A percentile compares a stretch with the other conserved stretches of the same genome.
phyloP scores from a whole-genome alignment of 2,888 invertebrate genomes.

The Tenthredo scrophulariae region DNA sequence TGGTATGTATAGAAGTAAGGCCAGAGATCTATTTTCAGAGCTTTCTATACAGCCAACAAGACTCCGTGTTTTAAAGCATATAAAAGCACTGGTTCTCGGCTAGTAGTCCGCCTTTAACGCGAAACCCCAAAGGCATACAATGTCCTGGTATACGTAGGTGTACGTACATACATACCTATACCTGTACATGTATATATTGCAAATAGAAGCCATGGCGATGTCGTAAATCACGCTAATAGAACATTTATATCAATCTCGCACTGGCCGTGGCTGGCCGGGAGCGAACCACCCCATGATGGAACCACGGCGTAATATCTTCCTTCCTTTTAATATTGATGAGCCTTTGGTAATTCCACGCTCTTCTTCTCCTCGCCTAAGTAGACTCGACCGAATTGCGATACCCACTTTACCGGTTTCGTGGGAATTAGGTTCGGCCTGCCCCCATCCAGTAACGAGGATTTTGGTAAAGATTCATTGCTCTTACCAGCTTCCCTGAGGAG shows the following conservation, averaged over 20 bases:
- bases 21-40: conserved; percentile 22
- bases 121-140: background rate
- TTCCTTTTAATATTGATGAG: conserved; percentile 50
- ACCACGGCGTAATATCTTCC: conserved; percentile 42
- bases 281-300: background rate
- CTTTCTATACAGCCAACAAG: conserved; percentile 1
- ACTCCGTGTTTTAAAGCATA: conserved; percentile 5
- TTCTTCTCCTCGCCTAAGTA: conserved; percentile 6
- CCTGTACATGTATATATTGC: background rate
- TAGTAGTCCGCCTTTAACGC: background rate
- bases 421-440: conserved; percentile 12
- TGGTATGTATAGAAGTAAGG: background rate
- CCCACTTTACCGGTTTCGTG: conserved; percentile 33
- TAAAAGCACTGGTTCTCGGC: background rate
- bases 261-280: background rate
- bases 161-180: background rate
- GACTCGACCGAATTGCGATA: conserved; percentile 41
- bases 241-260: conserved; percentile 51
- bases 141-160: background rate
- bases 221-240: conserved; percentile 52
- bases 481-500: conserved; percentile 19
- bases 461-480: conserved; percentile 38
- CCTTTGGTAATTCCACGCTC: conserved; percentile 35
- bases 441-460: conserved; percentile 19
- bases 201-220: conserved; percentile 36